Percentiles rank a stretch among this genome's conserved stretches.
These are phyloP conservation scores for Idaea aversata DNA, from an alignment of 2,888 invertebrate genomes.

Conservation along the genomic window DNA sequence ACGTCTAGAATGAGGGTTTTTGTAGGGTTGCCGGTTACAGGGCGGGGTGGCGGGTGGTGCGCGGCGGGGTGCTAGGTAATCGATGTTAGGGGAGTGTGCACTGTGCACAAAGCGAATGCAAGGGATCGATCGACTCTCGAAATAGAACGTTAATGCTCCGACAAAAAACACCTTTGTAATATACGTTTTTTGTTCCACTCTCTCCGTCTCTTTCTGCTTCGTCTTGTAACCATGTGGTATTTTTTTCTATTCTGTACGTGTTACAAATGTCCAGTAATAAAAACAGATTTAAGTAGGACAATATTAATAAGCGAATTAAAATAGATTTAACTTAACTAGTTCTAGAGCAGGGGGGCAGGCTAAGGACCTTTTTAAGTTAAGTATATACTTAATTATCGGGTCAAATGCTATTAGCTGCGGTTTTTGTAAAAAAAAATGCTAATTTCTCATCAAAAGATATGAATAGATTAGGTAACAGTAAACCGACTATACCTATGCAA, in stretches of 20 bases:
- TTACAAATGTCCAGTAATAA: neutral
- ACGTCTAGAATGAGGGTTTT: neutral
- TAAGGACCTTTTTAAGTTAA: too few species aligned
- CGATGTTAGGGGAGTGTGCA: neutral
- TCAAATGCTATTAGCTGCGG: too few species aligned
- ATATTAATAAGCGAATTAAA: too few species aligned
- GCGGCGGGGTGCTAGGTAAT: too few species aligned
- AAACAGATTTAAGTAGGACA: neutral
- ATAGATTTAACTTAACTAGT: too few species aligned
- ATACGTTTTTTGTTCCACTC: neutral
- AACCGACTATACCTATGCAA: too few species aligned
- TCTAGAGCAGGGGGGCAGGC: too few species aligned
- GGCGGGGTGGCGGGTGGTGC: neutral
- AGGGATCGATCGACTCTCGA: neutral
- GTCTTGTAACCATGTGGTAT: neutral
- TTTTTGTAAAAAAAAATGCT: too few species aligned
- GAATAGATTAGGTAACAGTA: too few species aligned
- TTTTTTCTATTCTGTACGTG: neutral
- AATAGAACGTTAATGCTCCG: neutral
- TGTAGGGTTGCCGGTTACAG: neutral
- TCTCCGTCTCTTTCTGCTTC: neutral
- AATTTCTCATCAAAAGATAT: too few species aligned
- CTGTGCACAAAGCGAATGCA: neutral
- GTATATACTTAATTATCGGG: too few species aligned
- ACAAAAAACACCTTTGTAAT: neutral